Base-by-base conservation (phyloP, 2,888 invertebrate genomes). In the Bugulina stolonifera region DNA sequence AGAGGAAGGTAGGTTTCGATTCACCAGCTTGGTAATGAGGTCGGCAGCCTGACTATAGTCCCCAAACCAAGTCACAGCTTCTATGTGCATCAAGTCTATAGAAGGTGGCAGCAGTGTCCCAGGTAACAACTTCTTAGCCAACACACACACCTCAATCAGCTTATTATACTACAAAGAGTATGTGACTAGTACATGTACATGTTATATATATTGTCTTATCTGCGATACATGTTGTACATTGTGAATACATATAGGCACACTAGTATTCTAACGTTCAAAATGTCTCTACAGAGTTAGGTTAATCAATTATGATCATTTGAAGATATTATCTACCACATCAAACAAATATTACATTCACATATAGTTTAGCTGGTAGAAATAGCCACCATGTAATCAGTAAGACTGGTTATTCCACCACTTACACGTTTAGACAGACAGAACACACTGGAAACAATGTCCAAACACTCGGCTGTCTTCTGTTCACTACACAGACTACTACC, bases 351-450 rank as follows among this genome's bases (percentile, higher is more conserved):
- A n/a, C n/a, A n/a, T n/a, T n/a, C n/a, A n/a, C n/a, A n/a, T n/a
- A n/a, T n/a, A n/a, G n/a, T n/a, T n/a, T n/a, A n/a, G n/a, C n/a
- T n/a, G n/a, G n/a, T n/a, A n/a, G n/a, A n/a, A n/a, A n/a, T n/a
- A n/a, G n/a, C n/a, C n/a, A n/a, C n/a, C n/a, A n/a, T n/a, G n/a
- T n/a, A n/a, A n/a, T n/a, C n/a, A n/a, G n/a, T n/a, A n/a, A n/a
- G n/a, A n/a, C n/a, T n/a, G n/a, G n/a, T n/a, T n/a, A n/a, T n/a
- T n/a, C n/a, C n/a, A 18, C n/a, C 10, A 64, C 64, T 34, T 32
- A 64, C 64, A 32, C 27, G 25, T 25, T 32, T 64, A 32, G 64
- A 64, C 5, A 64, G 18, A 27, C 32, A 64, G 64, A 64, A 64
- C 3, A 34, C 27, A 34, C 27, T 64, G n/a, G 32, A 3, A 27